These are phyloP conservation scores for Archips xylosteana DNA, from an alignment of 2,888 invertebrate species.

Conservation along the genomic window DNA sequence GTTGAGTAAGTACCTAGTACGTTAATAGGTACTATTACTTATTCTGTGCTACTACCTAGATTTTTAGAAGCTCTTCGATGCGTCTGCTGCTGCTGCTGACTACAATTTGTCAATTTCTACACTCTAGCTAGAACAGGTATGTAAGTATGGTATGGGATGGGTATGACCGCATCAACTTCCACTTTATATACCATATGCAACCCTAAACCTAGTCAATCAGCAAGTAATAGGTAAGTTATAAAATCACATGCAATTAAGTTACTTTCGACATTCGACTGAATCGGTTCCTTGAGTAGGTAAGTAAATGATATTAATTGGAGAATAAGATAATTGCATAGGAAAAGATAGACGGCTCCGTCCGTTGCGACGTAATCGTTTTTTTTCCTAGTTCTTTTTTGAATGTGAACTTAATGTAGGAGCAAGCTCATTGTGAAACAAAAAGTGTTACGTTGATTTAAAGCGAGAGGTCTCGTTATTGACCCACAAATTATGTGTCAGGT, in stretches of 20 bases:
- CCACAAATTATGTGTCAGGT: conserved; percentile 16
- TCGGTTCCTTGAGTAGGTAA: background rate
- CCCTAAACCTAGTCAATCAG: too few relatives aligned
- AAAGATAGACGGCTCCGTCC: too few relatives aligned
- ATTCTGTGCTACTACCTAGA: too few relatives aligned
- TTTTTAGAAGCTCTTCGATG: too few relatives aligned
- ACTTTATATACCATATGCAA: background rate
- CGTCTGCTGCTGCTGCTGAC: too few relatives aligned
- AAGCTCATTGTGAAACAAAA: conserved; percentile 33
- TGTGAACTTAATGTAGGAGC: conserved; percentile 23
- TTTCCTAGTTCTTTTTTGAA: conserved; percentile 19
- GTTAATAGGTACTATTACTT: too few relatives aligned
- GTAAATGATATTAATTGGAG: background rate
- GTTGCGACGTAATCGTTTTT: background rate
- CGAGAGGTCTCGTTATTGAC: conserved; percentile 38
- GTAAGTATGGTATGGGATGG: too few relatives aligned
- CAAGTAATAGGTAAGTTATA: background rate
- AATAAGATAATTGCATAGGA: too few relatives aligned
- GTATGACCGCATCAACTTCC: background rate
- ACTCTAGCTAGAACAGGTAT: too few relatives aligned
- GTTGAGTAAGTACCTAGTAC: too few relatives aligned
- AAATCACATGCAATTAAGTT: background rate
- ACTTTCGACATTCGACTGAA: background rate
- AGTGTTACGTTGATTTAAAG: conserved; percentile 30
- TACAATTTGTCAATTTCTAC: too few relatives aligned